These are phyloP conservation scores for Microtus ochrogaster DNA, from an alignment of 2,113 vertebrate genomes.

Conservation along the genomic window DNA sequence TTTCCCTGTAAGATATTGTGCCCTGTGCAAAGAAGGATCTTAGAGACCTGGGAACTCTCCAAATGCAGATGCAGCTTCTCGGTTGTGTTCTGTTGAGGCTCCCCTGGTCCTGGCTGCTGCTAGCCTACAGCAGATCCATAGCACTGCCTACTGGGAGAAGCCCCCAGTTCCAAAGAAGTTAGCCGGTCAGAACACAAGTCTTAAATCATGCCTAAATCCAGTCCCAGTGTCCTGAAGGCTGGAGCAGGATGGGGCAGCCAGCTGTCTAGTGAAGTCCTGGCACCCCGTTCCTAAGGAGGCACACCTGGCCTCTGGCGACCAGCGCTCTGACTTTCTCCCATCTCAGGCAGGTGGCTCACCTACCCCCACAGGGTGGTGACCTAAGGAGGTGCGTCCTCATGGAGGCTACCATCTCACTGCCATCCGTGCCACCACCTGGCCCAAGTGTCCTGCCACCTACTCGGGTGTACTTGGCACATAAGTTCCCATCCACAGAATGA, in stretches of 20 bases:
- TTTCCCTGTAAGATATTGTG: not conserved
- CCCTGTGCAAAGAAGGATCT: not conserved
- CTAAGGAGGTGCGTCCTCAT: not conserved
- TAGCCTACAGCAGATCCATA: not conserved
- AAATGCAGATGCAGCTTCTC: not conserved
- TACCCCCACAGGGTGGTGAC: not conserved
- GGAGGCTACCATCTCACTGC: not conserved
- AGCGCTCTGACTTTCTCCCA: not conserved
- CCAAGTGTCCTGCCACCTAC: not conserved
- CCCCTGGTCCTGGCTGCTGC: no score
- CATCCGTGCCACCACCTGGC: not conserved
- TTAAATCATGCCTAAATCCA: not conserved
- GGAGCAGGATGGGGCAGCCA: not conserved
- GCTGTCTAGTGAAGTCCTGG: not conserved
- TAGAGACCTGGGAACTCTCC: not conserved
- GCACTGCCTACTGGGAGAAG: accelerated
- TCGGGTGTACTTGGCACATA: not conserved
- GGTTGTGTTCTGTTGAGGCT: not conserved
- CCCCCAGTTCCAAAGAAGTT: not conserved
- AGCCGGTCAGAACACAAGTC: not conserved
- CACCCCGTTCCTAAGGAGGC: not conserved
- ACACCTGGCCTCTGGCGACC: not conserved
- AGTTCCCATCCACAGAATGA: not conserved
- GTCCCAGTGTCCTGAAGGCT: not conserved
- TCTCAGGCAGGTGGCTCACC: not conserved